Evolutionary conservation across 2,797 vertebrate species (phyloP).

Genomic region (Melanogrammus aeglefinus): DNA sequence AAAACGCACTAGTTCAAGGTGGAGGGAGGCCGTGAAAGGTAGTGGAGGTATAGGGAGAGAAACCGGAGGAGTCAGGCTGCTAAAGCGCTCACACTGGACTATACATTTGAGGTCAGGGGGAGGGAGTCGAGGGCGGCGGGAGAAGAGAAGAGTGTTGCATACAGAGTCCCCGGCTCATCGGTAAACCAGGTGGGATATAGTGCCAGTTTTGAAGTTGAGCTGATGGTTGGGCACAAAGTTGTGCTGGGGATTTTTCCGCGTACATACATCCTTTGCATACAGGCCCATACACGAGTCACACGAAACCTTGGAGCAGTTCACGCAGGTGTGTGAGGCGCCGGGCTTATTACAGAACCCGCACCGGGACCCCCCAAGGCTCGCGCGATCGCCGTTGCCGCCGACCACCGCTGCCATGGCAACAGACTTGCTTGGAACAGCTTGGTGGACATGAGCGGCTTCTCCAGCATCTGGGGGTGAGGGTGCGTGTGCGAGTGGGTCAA

Average conservation of each 20-base stretch:
- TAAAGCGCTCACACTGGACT: constrained; percentile 52
- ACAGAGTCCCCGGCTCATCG: constrained; percentile 74
- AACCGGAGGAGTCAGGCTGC: constrained; percentile 29
- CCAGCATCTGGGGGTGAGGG: constrained; percentile 72
- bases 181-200: constrained; percentile 90
- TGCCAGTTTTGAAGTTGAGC: constrained; percentile 92
- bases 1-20: constrained; percentile 56
- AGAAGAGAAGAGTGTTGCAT: neutral
- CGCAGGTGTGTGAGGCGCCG: constrained; percentile 89
- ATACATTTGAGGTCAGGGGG: constrained; percentile 22
- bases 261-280: constrained; percentile 92
- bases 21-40: constrained; percentile 28
- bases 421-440: constrained; percentile 77
- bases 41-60: constrained; percentile 33
- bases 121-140: constrained; percentile 1
- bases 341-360: constrained; percentile 96
- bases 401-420: constrained; percentile 66
- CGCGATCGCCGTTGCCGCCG: constrained; percentile 60
- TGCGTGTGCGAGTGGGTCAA: constrained; percentile 72
- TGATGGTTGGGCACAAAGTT: constrained; percentile 94
- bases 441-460: constrained; percentile 72
- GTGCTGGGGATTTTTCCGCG: constrained; percentile 90
- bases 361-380: constrained; percentile 69
- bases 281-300: constrained; percentile 89
- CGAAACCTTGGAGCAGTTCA: constrained; percentile 98